Evolutionary conservation across 2,113 vertebrate species (phyloP).

Genomic region (Nothoprocta pentlandii): DNA sequence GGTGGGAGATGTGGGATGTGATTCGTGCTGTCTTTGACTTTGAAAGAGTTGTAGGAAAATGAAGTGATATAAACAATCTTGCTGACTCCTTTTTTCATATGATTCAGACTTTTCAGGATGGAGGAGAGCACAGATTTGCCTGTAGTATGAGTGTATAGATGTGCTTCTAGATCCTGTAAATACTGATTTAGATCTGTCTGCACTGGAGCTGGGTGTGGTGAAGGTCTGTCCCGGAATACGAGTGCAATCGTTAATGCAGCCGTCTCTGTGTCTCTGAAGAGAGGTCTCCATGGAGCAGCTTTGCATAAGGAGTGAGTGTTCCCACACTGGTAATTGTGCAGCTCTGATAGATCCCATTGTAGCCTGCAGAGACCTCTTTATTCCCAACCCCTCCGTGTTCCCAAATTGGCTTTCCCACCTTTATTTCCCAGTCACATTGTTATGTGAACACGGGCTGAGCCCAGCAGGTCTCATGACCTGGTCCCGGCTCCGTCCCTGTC

Average conservation of each 20-base stretch:
- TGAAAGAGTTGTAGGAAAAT: background rate
- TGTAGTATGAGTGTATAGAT: background rate
- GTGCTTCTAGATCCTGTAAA: background rate
- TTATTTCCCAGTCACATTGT: background rate
- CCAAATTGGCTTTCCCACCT: background rate
- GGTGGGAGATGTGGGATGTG: background rate
- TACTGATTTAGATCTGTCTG: accelerated
- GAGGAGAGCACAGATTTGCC: background rate
- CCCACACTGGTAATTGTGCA: background rate
- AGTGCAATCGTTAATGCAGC: background rate
- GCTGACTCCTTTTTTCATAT: background rate
- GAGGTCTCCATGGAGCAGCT: background rate
- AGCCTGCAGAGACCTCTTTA: background rate
- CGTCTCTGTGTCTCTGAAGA: background rate
- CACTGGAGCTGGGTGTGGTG: background rate
- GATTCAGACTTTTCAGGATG: background rate
- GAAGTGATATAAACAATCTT: background rate
- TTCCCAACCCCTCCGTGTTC: background rate
- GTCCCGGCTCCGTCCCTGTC: accelerated
- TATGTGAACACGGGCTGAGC: background rate
- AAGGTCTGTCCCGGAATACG: background rate
- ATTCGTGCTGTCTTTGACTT: background rate
- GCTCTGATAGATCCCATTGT: background rate
- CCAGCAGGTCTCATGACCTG: accelerated
- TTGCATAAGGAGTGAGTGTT: background rate